Conservation (phyloP, 2,888 invertebrate species). For the Mesochorus sp. region DNA sequence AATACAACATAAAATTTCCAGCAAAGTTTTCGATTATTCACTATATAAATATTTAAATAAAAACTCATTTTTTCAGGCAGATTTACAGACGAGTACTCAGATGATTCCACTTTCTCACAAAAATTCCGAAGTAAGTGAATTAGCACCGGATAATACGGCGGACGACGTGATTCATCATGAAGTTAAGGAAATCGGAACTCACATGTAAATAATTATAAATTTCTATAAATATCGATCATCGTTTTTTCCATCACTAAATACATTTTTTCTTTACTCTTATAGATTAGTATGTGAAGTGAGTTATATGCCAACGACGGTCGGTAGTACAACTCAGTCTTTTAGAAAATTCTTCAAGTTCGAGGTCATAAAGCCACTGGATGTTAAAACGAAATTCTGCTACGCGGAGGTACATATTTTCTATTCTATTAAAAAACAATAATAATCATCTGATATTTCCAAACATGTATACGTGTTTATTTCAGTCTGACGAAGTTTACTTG, state of each 20-base stretch:
- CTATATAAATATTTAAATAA: background rate
- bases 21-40: too few species aligned
- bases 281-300: slow-evolving; percentile 98
- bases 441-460: background rate
- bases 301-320: slow-evolving; percentile 87
- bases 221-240: background rate
- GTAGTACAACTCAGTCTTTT: slow-evolving; percentile 89
- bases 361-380: slow-evolving; percentile 98
- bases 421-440: slow-evolving; percentile 8
- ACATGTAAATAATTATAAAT: slow-evolving; percentile 87
- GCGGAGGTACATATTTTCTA: slow-evolving; percentile 89
- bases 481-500: slow-evolving; percentile 88
- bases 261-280: too few species aligned
- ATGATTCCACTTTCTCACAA: slow-evolving; percentile 91
- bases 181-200: slow-evolving; percentile 99
- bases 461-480: slow-evolving; percentile 25
- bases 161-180: slow-evolving; percentile 99
- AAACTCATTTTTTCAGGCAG: slow-evolving; percentile 85
- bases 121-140: slow-evolving; percentile 84
- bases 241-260: too few species aligned
- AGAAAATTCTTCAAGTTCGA: slow-evolving; percentile 99
- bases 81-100: slow-evolving; percentile 96
- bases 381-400: slow-evolving; percentile 99
- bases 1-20: too few species aligned
- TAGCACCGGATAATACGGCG: slow-evolving; percentile 91